Percentiles rank a stretch among this genome's conserved stretches.
phyloP scores from a whole-genome alignment of 2,888 invertebrate species.

The Folsomia manolachei region DNA sequence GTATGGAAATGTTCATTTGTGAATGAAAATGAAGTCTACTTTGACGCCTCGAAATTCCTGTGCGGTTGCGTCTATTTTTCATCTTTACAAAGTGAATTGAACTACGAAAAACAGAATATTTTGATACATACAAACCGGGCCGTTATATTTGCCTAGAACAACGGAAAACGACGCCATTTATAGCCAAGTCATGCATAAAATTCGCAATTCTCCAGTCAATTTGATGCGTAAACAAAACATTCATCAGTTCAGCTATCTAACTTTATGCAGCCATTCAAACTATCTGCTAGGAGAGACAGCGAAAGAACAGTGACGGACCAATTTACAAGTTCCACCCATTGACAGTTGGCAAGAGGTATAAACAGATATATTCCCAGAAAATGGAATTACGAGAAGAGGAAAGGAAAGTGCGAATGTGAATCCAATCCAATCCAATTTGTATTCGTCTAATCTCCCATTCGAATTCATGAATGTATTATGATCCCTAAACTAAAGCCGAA shows the following conservation, averaged over 20 bases:
- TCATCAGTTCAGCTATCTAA: conserved; percentile 10
- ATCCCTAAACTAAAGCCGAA: neutral
- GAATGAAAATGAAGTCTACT: neutral
- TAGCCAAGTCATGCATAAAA: neutral
- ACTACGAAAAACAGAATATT: neutral
- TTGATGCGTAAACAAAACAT: conserved; percentile 1
- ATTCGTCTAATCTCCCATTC: neutral
- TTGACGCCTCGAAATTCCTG: too few relatives aligned
- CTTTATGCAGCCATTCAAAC: neutral
- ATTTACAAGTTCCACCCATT: too few relatives aligned
- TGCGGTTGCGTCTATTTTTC: too few relatives aligned
- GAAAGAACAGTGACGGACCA: neutral
- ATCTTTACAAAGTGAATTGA: neutral
- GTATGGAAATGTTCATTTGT: neutral
- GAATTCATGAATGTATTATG: conserved; percentile 1
- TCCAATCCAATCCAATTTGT: neutral
- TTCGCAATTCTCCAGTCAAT: conserved; percentile 5
- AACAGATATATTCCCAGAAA: too few relatives aligned
- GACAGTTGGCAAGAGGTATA: too few relatives aligned
- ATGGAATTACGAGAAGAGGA: neutral
- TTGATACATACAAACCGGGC: neutral
- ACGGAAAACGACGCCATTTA: neutral
- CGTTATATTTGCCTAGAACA: neutral
- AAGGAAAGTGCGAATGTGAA: conserved; percentile 7
- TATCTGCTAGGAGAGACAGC: neutral